These are phyloP conservation scores for Pleuronectes platessa DNA, from an alignment of 2,113 vertebrate genomes.

Conservation along the genomic window DNA sequence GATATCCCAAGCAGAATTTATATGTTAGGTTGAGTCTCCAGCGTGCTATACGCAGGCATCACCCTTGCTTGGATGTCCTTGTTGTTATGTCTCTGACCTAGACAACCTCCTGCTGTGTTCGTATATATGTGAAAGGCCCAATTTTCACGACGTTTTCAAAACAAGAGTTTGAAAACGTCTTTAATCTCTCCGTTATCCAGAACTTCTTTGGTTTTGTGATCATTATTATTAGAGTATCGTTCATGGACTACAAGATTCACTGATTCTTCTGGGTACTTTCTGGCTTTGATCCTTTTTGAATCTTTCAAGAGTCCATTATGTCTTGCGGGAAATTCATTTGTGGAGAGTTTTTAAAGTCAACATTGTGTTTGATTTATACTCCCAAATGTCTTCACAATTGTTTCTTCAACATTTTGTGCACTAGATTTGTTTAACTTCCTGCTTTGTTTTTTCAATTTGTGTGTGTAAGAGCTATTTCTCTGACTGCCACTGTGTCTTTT, in stretches of 20 bases:
- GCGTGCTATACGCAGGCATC: too few relatives aligned
- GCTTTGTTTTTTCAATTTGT: slow-evolving; percentile 28
- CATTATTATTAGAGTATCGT: not conserved
- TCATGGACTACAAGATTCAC: not conserved
- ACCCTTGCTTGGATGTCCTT: too few relatives aligned
- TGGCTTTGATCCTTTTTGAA: not conserved
- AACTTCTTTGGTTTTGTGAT: not conserved
- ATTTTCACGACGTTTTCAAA: too few relatives aligned
- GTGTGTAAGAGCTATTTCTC: slow-evolving; percentile 12
- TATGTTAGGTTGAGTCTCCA: too few relatives aligned
- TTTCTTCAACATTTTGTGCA: slow-evolving; percentile 18
- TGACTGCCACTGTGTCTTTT: slow-evolving; percentile 19
- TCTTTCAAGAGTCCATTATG: not conserved
- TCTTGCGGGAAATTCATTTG: not conserved
- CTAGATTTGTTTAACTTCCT: slow-evolving; percentile 23
- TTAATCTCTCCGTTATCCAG: not conserved
- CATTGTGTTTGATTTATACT: slow-evolving; percentile 2
- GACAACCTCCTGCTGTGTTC: too few relatives aligned
- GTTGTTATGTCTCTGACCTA: too few relatives aligned
- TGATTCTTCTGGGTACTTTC: slow-evolving; percentile 4
- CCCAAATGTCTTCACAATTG: not conserved
- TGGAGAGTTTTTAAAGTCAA: not conserved
- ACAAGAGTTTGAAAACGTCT: too few relatives aligned
- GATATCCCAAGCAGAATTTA: too few relatives aligned
- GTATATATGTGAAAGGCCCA: too few relatives aligned